Conservation (phyloP, 30 jellyfish, hydroid and myxozoan genomes). For the Mastigias papua region DNA sequence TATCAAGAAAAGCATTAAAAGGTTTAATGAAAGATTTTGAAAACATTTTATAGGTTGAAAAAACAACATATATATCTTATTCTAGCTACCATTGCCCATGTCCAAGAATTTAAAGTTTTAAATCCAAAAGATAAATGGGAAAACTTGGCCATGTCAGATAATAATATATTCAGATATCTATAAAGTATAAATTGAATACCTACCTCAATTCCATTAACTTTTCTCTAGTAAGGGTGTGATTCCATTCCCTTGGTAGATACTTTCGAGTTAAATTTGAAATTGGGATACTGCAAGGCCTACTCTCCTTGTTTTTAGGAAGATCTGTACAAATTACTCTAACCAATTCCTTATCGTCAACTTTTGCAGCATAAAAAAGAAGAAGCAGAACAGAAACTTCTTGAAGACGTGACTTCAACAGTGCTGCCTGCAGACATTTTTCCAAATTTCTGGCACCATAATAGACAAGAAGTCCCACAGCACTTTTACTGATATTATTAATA, state of each 20-base stretch:
- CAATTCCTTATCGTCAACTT: slow-evolving; percentile 61
- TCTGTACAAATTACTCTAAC: slow-evolving; percentile 46
- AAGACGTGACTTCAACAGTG: slow-evolving; percentile 48
- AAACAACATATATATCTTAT: too few species aligned
- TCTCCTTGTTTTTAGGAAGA: neutral
- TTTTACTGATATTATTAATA: slow-evolving; percentile 56
- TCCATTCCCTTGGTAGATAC: slow-evolving; percentile 60
- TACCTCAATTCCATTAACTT: slow-evolving; percentile 35
- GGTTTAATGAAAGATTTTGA: too few species aligned
- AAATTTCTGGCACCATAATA: slow-evolving; percentile 81
- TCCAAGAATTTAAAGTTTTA: too few species aligned
- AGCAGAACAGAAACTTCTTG: slow-evolving; percentile 75
- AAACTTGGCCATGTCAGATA: too few species aligned
- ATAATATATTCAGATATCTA: too few species aligned
- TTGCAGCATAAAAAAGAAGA: slow-evolving; percentile 82
- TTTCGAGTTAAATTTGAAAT: slow-evolving; percentile 30
- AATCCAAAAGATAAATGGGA: too few species aligned
- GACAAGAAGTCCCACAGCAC: slow-evolving; percentile 83
- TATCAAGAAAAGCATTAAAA: too few species aligned
- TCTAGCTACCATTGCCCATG: too few species aligned
- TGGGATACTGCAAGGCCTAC: neutral
- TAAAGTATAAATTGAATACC: neutral
- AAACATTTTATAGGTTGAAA: too few species aligned
- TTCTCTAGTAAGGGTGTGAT: neutral
- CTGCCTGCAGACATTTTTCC: slow-evolving; percentile 61